Conservation (phyloP, 2,797 vertebrate genomes). For the Coreius guichenoti region DNA sequence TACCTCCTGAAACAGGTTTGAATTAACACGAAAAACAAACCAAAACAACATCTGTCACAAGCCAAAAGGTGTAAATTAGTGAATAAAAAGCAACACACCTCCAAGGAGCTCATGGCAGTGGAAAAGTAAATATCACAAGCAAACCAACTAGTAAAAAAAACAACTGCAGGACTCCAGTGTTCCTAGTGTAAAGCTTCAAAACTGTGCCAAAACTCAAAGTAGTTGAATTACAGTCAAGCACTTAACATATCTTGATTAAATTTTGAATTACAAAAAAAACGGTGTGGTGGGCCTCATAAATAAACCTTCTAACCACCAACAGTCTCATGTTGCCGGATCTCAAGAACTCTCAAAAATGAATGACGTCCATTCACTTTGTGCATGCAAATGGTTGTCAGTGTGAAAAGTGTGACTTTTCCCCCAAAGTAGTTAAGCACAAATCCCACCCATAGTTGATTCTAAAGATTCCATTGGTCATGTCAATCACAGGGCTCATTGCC, state of each 20-base stretch:
- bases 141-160: neutral
- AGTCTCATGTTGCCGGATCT: neutral
- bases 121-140: slow-evolving; percentile 4
- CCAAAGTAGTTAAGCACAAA: neutral
- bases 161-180: neutral
- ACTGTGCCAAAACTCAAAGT: no score
- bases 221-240: no score
- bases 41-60: slow-evolving; percentile 61
- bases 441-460: neutral
- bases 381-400: neutral
- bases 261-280: no score
- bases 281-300: no score
- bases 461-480: neutral
- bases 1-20: slow-evolving; percentile 54
- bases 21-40: slow-evolving; percentile 62
- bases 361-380: neutral
- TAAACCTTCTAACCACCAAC: neutral
- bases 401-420: neutral
- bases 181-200: neutral
- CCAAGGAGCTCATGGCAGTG: slow-evolving; percentile 12
- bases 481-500: neutral
- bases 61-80: slow-evolving; percentile 53
- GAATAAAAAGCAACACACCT: slow-evolving; percentile 23
- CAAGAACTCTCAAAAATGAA: neutral
- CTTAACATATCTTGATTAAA: no score